Conservation (phyloP, 2,888 invertebrate genomes). For the Hyppa rectilinea region DNA sequence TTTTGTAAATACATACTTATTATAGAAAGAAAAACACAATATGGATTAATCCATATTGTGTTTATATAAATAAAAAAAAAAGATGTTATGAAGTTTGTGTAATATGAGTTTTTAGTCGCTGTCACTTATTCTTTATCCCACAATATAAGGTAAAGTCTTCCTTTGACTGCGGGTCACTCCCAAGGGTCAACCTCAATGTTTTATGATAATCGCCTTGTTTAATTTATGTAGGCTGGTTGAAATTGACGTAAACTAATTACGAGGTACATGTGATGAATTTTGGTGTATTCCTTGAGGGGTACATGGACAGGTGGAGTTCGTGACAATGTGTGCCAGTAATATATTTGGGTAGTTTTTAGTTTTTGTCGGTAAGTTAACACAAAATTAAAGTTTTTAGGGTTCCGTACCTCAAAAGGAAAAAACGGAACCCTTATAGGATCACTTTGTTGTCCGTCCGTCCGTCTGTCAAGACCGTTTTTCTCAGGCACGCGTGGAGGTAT, state of each 20-base stretch:
- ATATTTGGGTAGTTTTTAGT: neutral
- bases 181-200: conserved; percentile 75
- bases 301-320: conserved; percentile 12
- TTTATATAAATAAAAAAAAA: no score
- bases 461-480: no score
- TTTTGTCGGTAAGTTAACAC: neutral
- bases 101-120: no score
- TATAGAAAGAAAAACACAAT: no score
- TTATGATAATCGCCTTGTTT: conserved; percentile 82
- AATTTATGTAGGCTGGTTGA: conserved; percentile 77
- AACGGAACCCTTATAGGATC: no score
- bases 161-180: conserved; percentile 81
- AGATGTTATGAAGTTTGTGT: no score
- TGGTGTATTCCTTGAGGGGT: conserved; percentile 42
- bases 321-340: neutral
- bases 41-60: no score
- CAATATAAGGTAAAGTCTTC: conserved; percentile 73
- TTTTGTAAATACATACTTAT: no score
- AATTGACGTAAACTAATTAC: conserved; percentile 73
- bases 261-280: conserved; percentile 46
- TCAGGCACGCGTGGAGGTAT: no score
- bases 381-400: neutral
- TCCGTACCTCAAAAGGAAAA: no score
- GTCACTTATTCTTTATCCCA: conserved; percentile 34
- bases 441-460: no score